Conservation (phyloP, 1,140 invertebrate species). For the Lordiphosa mommai region DNA sequence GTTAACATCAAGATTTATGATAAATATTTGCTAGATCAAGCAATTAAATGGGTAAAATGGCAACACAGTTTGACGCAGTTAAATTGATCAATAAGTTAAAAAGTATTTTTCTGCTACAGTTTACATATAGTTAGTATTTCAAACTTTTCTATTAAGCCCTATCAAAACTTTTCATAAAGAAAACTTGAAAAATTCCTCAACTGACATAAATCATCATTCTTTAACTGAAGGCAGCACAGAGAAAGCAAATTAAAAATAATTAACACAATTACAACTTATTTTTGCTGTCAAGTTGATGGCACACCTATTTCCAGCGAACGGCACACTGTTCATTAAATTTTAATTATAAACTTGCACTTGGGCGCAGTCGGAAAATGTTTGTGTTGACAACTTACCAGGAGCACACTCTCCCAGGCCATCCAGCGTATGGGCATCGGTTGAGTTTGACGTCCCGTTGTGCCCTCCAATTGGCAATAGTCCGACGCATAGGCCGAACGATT, state of each 20-base stretch:
- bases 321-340: conserved; percentile 53
- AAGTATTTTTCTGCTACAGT: no score
- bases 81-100: no score
- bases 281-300: conserved; percentile 44
- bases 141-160: no score
- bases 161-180: background rate
- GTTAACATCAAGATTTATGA: no score
- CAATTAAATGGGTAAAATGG: no score
- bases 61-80: no score
- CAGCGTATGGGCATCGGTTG: conserved; percentile 87
- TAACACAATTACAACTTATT: conserved; percentile 56
- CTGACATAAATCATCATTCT: conserved; percentile 45
- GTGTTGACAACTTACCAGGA: conserved; percentile 84
- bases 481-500: conserved; percentile 84
- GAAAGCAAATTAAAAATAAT: conserved; percentile 60
- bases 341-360: conserved; percentile 55
- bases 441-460: conserved; percentile 73
- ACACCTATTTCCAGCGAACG: conserved; percentile 3
- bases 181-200: conserved; percentile 30
- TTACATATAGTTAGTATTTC: no score
- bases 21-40: no score
- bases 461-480: conserved; percentile 87
- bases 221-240: conserved; percentile 41
- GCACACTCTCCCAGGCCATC: conserved; percentile 91
- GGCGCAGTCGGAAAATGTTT: conserved; percentile 12